Base-by-base conservation (phyloP, 1,140 invertebrate genomes). In the Macrotrachela quadricornifera region DNA sequence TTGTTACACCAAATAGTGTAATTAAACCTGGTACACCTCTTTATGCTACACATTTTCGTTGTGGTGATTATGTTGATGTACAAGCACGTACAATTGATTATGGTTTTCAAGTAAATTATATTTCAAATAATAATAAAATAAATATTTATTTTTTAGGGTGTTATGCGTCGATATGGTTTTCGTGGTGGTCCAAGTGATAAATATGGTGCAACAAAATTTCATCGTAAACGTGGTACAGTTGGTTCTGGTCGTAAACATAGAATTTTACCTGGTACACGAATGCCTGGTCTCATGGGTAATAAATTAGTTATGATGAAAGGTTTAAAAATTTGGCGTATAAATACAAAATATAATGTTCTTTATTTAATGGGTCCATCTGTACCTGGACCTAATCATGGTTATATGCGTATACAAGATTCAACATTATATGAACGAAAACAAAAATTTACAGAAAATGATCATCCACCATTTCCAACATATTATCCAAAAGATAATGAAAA, bases 231-330 rank as follows among this genome's bases (percentile, higher is more conserved):
- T 50, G 94, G 92, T 57, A 81, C 81, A 60, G 87, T 91, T 62
- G 88, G 85, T 10, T 61, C 64, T 37, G 69, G 65, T 12, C 62
- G 65, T 53, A 65, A 68, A 59, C 30, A 36, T 39, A 10, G 44
- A 13, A 50, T 48, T 37, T 14, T 57, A 21, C 16, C 11, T 47
- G 92, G 92, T 50, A 90, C 83, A 36, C 90, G 91, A 73, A 78
- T 97, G 80, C 86, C 88, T 43, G 92, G 92, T 39, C 83, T 91
- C 61, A 95, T 96, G 90, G 92, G 92, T 63, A 70, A 70, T 70
- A 56, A 83, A 45, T 64, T 77, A 73, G 74, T 81, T 58, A 73
- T 75, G 39, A 60, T 78, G 13, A 74, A 74, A 61, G 87, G 85
- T 17, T 64, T 84, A 9, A 78, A 79, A 49, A 80, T 96, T 59